A percentile compares a stretch with the other conserved stretches of the same genome.
These are phyloP conservation scores for Oxyruncus cristatus DNA, from an alignment of 2,113 vertebrate genomes.

Conservation along the genomic window DNA sequence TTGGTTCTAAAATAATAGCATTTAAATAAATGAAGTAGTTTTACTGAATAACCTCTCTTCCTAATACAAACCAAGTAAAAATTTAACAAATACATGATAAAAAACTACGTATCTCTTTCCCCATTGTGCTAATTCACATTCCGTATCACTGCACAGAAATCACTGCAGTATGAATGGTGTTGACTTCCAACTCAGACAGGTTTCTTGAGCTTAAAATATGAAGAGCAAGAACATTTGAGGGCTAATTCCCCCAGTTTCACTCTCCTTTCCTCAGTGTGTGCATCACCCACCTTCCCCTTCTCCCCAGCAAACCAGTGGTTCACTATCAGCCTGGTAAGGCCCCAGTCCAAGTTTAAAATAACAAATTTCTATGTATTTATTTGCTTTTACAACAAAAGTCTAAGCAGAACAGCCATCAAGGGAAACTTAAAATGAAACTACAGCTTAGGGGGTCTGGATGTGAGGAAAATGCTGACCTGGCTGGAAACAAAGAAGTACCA, in stretches of 20 bases:
- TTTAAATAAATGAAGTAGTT: not conserved
- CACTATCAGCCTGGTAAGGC: no score
- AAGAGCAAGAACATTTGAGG: not conserved
- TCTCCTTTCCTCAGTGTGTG: accelerated
- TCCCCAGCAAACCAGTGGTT: not conserved
- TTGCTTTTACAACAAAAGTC: not conserved
- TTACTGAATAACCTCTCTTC: not conserved
- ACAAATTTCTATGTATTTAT: not conserved
- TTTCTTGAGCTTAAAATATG: not conserved
- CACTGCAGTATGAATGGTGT: not conserved
- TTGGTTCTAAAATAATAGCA: not conserved
- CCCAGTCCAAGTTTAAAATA: not conserved
- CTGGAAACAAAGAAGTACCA: not conserved
- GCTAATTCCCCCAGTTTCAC: accelerated
- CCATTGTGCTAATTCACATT: not conserved
- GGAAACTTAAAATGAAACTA: not conserved
- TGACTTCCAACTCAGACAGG: not conserved
- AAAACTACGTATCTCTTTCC: not conserved
- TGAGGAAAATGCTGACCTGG: not conserved
- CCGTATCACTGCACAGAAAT: not conserved
- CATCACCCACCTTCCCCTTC: not conserved
- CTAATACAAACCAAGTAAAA: not conserved
- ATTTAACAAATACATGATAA: not conserved
- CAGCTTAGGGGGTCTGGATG: not conserved
- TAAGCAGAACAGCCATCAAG: not conserved